Evolutionary conservation across 92 coral and sea anemone genomes (phyloP).

Genomic region (Umimayanthus chanpuru): DNA sequence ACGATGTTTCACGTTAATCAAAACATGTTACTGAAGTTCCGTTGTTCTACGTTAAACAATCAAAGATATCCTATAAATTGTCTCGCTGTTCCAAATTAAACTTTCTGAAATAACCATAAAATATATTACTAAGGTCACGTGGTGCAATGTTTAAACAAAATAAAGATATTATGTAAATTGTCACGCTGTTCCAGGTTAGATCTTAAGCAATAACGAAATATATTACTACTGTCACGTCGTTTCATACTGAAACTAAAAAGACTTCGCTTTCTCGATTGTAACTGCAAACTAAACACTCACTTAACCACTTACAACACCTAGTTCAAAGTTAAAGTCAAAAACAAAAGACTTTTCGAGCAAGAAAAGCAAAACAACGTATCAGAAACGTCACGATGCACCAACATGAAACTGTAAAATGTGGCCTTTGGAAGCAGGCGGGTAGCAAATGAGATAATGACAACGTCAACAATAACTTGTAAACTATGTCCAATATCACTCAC

Average conservation of each 20-base stretch:
- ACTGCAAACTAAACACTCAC: too few species aligned
- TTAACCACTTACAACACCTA: conserved; percentile 48
- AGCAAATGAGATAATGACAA: too few species aligned
- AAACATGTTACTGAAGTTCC: neutral
- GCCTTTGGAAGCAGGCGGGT: too few species aligned
- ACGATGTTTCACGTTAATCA: conserved; percentile 87
- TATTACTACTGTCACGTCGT: neutral
- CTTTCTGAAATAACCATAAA: conserved; percentile 42
- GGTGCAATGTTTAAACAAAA: neutral
- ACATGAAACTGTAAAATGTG: too few species aligned
- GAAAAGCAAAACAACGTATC: neutral
- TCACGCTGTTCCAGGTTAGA: conserved; percentile 93
- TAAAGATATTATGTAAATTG: conserved; percentile 22
- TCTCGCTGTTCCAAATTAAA: conserved; percentile 94
- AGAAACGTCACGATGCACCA: too few species aligned
- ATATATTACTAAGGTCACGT: neutral
- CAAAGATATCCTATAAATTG: conserved; percentile 23
- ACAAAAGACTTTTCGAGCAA: neutral
- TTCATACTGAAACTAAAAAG: neutral
- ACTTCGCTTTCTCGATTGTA: too few species aligned
- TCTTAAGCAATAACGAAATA: conserved; percentile 42
- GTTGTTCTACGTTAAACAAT: neutral
- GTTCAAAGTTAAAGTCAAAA: conserved; percentile 78
- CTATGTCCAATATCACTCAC: neutral
- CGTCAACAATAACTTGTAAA: neutral